Conservation (phyloP, 2,888 invertebrate genomes). For the Altica lythri region DNA sequence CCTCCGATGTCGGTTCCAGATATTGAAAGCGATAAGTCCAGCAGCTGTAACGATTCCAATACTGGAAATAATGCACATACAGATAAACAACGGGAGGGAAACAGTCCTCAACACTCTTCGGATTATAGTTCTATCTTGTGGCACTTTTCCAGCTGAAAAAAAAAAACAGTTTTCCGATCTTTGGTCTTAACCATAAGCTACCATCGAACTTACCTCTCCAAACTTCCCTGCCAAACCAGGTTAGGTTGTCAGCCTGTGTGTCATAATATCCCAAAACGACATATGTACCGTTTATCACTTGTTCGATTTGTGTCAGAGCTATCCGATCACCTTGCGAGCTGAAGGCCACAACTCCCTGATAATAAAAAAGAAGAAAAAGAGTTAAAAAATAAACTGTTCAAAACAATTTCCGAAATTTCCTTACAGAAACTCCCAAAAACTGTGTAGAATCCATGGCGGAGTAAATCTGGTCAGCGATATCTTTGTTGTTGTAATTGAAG, state of each 20-base stretch:
- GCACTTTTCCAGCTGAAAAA: conserved; percentile 79
- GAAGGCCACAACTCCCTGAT: conserved; percentile 97
- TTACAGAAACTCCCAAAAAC: conserved; percentile 96
- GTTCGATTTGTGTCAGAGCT: conserved; percentile 97
- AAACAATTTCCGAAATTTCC: conserved; percentile 51
- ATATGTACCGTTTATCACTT: conserved; percentile 93
- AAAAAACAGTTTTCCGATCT: not conserved
- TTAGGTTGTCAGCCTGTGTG: conserved; percentile 91
- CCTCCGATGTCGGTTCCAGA: conserved; percentile 91
- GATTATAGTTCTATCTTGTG: conserved; percentile 92
- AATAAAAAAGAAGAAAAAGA: no score
- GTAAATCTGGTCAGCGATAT: conserved; percentile 94
- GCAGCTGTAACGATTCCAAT: conserved; percentile 87
- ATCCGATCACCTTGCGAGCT: conserved; percentile 98
- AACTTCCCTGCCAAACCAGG: conserved; percentile 88
- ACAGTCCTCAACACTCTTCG: conserved; percentile 83
- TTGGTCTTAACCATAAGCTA: no score
- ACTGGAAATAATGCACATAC: conserved; percentile 89
- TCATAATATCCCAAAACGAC: conserved; percentile 95
- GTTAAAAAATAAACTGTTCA: not conserved
- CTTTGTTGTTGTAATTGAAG: conserved; percentile 94
- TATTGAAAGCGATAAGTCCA: conserved; percentile 88
- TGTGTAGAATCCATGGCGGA: conserved; percentile 98
- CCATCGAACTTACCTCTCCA: conserved; percentile 88
- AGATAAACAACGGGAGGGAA: conserved; percentile 87